A percentile compares a stretch with the other conserved stretches of the same genome.
phyloP scores from a whole-genome alignment of 2,113 vertebrate species.

The Melanerpes formicivorus region DNA sequence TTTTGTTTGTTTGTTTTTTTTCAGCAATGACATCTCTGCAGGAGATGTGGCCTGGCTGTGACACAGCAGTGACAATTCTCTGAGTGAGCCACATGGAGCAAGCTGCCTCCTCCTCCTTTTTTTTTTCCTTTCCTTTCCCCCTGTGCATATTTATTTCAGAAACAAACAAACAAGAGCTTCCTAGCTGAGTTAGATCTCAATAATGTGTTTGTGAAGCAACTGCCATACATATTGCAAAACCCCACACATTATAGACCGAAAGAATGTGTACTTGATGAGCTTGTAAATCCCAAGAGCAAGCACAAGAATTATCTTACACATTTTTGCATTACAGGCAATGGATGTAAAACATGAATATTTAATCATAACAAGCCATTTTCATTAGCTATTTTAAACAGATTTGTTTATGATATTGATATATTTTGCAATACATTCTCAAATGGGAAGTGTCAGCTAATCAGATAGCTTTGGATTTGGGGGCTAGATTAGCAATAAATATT shows the following conservation, averaged over 20 bases:
- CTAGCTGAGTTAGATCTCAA: not conserved
- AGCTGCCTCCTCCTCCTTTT: not conserved
- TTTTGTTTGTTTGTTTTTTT: not conserved
- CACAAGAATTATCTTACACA: not conserved
- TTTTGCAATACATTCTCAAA: not conserved
- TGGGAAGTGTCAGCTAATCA: not conserved
- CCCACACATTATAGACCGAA: too few relatives aligned
- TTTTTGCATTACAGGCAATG: not conserved
- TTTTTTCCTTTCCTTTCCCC: not conserved
- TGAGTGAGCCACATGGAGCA: not conserved
- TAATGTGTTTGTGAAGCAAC: not conserved
- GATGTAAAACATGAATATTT: not conserved
- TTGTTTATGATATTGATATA: not conserved
- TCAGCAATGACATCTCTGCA: not conserved
- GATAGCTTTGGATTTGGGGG: not conserved
- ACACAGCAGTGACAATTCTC: not conserved
- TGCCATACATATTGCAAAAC: not conserved
- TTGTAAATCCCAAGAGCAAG: not conserved
- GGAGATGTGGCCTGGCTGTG: not conserved
- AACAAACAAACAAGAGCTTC: not conserved
- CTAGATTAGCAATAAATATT: not conserved
- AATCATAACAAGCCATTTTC: not conserved
- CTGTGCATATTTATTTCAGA: not conserved
- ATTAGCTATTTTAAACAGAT: not conserved
- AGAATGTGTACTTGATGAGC: not conserved